phyloP scores from a whole-genome alignment of 2,113 vertebrate species.

The Vanacampus margaritifer region DNA sequence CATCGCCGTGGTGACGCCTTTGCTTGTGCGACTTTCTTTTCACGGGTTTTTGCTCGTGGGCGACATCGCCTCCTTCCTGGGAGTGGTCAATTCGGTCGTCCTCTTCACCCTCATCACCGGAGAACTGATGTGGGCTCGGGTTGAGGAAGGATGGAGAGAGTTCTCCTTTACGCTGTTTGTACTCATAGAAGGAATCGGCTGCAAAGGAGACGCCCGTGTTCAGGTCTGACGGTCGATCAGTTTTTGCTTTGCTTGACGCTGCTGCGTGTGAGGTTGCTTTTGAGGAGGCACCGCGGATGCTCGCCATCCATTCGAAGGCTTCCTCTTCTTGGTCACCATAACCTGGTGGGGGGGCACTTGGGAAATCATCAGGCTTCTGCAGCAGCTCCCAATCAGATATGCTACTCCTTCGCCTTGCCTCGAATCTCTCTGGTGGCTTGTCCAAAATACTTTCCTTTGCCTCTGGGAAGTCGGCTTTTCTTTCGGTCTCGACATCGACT shows the following conservation, averaged over 20 bases:
- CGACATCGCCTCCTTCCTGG: slow-evolving; percentile 62
- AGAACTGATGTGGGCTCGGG: slow-evolving; percentile 80
- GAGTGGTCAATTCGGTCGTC: slow-evolving; percentile 51
- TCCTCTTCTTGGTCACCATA: slow-evolving; percentile 54
- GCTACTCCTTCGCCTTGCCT: slow-evolving; percentile 63
- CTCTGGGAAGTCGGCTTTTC: slow-evolving; percentile 14
- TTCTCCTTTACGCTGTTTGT: slow-evolving; percentile 81
- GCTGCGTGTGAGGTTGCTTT: slow-evolving; percentile 63
- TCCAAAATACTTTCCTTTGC: slow-evolving; percentile 47
- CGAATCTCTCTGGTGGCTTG: slow-evolving; percentile 58
- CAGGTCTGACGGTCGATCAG: slow-evolving; percentile 72
- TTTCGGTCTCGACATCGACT: slow-evolving; percentile 24
- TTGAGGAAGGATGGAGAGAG: slow-evolving; percentile 95
- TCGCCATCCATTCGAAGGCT: slow-evolving; percentile 53
- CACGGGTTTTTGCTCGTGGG: slow-evolving; percentile 70
- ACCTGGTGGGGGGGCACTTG: slow-evolving; percentile 50
- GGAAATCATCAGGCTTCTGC: slow-evolving; percentile 56
- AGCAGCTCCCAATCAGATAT: slow-evolving; percentile 63
- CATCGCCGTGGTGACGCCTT: slow-evolving; percentile 73
- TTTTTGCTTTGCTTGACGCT: slow-evolving; percentile 49
- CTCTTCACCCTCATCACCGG: slow-evolving; percentile 82
- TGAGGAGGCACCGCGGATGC: slow-evolving; percentile 66
- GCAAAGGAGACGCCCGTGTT: slow-evolving; percentile 57
- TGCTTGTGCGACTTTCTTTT: slow-evolving; percentile 78
- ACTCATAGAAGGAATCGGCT: slow-evolving; percentile 73